These are phyloP conservation scores for Nyctibius grandis DNA, from an alignment of 2,797 vertebrate species.

Conservation along the genomic window DNA sequence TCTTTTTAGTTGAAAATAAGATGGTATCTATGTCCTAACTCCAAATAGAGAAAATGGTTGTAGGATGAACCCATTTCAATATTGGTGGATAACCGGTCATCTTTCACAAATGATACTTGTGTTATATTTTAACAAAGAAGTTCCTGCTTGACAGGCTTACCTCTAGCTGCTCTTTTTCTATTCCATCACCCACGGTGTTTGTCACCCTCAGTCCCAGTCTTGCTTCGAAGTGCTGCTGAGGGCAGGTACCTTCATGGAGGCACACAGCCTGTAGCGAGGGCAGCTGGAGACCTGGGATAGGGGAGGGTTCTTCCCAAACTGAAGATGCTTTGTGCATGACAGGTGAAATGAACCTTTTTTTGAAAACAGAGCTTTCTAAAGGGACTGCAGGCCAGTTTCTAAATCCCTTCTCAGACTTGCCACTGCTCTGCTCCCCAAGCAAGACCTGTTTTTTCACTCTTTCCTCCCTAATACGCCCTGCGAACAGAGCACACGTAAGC, in stretches of 20 bases:
- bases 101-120: neutral
- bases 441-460: neutral
- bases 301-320: neutral
- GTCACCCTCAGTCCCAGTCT: neutral
- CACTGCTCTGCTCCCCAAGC: neutral
- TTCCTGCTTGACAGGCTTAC: rapidly evolving
- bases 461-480: neutral
- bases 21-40: neutral
- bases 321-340: neutral
- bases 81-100: neutral
- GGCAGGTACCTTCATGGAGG: neutral
- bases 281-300: neutral
- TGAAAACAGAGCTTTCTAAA: neutral
- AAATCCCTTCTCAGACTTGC: neutral
- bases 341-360: neutral
- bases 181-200: neutral
- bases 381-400: neutral
- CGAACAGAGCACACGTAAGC: neutral
- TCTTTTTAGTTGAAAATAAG: neutral
- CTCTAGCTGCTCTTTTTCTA: neutral
- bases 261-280: rapidly evolving
- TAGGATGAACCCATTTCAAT: neutral
- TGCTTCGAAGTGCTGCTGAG: neutral
- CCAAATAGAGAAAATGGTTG: neutral
- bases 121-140: neutral